Evolutionary conservation across 2,113 vertebrate genomes (phyloP).

Genomic region (Cricetomys ansorgei): DNA sequence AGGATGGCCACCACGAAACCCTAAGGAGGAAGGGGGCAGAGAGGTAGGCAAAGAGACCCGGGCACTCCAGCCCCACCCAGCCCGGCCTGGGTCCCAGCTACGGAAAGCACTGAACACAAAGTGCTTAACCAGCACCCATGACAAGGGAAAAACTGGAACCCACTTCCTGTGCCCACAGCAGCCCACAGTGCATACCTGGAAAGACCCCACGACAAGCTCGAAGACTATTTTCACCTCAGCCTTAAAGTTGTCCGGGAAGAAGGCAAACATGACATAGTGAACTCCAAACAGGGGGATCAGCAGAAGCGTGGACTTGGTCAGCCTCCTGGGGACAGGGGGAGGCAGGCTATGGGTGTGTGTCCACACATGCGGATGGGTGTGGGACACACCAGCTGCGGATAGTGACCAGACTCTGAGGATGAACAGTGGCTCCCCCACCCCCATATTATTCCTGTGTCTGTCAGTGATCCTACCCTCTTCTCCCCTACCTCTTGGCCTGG

Average conservation of each 20-base stretch:
- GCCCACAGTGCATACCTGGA: slow-evolving; percentile 90
- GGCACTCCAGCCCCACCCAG: not conserved
- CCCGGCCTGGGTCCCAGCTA: not conserved
- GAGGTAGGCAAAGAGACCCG: slow-evolving; percentile 3
- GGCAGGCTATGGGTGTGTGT: not conserved
- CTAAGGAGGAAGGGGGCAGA: slow-evolving; percentile 72
- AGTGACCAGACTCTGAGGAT: not conserved
- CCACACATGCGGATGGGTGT: not conserved
- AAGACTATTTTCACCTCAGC: slow-evolving; percentile 91
- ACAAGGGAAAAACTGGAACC: not conserved
- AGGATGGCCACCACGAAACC: slow-evolving; percentile 90
- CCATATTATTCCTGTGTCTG: fast-evolving
- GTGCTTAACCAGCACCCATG: not conserved
- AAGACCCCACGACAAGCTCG: slow-evolving; percentile 95
- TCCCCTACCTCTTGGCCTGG: not conserved
- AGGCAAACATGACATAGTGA: slow-evolving; percentile 96
- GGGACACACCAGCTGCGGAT: not conserved
- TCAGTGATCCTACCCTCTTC: fast-evolving
- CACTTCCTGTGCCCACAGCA: not conserved
- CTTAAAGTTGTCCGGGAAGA: slow-evolving; percentile 95
- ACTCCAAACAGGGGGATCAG: slow-evolving; percentile 98
- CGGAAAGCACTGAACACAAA: not conserved
- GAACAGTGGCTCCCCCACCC: not conserved
- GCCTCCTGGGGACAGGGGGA: slow-evolving; percentile 88
- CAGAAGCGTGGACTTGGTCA: slow-evolving; percentile 98